These are phyloP conservation scores for Selene dorsalis DNA, from an alignment of 2,797 vertebrate genomes.

Conservation along the genomic window DNA sequence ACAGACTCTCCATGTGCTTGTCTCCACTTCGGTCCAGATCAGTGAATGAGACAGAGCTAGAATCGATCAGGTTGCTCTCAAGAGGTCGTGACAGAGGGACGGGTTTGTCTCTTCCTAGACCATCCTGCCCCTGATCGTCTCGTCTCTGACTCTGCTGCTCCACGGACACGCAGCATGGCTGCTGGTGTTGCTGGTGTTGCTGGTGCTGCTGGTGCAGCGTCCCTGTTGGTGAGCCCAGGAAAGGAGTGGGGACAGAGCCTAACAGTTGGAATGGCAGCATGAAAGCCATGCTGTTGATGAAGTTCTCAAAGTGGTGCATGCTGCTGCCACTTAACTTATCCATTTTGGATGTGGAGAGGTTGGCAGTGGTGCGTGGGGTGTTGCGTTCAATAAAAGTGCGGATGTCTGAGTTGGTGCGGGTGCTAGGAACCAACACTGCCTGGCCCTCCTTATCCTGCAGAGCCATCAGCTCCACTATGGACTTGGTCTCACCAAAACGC, in stretches of 20 bases:
- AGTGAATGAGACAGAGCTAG: constrained; percentile 83
- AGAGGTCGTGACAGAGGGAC: constrained; percentile 71
- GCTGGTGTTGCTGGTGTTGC: constrained; percentile 80
- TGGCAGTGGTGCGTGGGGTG: constrained; percentile 80
- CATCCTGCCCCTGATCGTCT: constrained; percentile 56
- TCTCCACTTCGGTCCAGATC: constrained; percentile 86
- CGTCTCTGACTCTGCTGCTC: constrained; percentile 74
- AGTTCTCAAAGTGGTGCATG: constrained; percentile 95
- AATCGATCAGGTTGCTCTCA: constrained; percentile 83
- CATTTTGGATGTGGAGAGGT: constrained; percentile 77
- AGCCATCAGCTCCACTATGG: constrained; percentile 98
- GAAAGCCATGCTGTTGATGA: constrained; percentile 95
- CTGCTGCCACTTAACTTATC: constrained; percentile 85
- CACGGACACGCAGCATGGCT: constrained; percentile 54
- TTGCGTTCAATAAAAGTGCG: constrained; percentile 96
- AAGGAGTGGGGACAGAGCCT: constrained; percentile 90
- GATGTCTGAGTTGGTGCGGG: constrained; percentile 92
- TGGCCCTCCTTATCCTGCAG: constrained; percentile 97
- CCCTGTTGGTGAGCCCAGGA: constrained; percentile 89
- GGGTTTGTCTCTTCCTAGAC: constrained; percentile 57
- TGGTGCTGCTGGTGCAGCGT: constrained; percentile 84
- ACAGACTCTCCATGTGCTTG: constrained; percentile 73
- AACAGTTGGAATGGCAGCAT: constrained; percentile 96
- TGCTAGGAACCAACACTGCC: constrained; percentile 87
- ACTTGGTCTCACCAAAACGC: constrained; percentile 98